Conservation (phyloP, 2,888 invertebrate species). For the Orchesellides sinensis region DNA sequence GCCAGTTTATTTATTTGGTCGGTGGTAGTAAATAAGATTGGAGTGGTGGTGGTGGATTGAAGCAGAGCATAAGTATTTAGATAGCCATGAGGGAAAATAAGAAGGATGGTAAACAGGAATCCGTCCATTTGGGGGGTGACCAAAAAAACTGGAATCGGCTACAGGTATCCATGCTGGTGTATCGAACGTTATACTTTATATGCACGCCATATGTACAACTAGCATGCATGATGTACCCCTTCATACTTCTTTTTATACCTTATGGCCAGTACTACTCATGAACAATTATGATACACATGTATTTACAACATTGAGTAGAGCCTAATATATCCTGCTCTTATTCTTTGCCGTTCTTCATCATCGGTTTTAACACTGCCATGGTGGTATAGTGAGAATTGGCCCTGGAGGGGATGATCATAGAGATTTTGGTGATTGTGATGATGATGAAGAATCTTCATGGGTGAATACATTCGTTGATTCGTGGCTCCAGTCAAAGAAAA, state of each 20-base stretch:
- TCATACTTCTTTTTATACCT: not conserved
- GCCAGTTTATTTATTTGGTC: slow-evolving; percentile 1
- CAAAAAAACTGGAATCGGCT: slow-evolving; percentile 58
- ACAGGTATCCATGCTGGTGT: not conserved
- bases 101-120: slow-evolving; percentile 20
- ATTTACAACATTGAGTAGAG: not conserved
- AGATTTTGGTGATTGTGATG: too few species aligned
- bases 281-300: not conserved
- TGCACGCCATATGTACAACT: not conserved
- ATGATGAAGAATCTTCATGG: not conserved
- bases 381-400: slow-evolving; percentile 47
- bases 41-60: not conserved
- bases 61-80: not conserved
- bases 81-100: slow-evolving; percentile 12
- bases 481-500: slow-evolving; percentile 12
- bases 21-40: slow-evolving; percentile 14
- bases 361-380: not conserved
- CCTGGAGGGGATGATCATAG: slow-evolving; percentile 44
- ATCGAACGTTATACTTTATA: not conserved
- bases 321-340: not conserved
- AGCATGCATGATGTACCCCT: not conserved
- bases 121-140: slow-evolving; percentile 51
- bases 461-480: slow-evolving; percentile 5
- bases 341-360: not conserved
- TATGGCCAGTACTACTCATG: slow-evolving; percentile 1